Evolutionary conservation across 1,140 invertebrate species (phyloP), one percentile per base, ranked within the genome.

Genomic region (Rhopalosiphum padi): DNA sequence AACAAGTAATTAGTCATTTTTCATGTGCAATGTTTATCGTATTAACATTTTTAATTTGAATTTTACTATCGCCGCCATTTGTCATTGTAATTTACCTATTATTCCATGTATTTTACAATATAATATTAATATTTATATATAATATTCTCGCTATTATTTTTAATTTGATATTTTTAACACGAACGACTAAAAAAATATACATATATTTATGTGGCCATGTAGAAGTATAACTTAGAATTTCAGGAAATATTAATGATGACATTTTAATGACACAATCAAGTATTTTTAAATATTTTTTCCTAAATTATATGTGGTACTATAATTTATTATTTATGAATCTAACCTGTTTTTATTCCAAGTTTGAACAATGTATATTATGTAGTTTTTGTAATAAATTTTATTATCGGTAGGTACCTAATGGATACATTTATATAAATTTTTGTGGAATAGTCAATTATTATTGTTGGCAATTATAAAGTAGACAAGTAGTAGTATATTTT

Each of bases 181-280:
- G 8, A 11, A 11, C 46, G 46, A 46, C 46, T 46, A 46, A 30
- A 68, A 68, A 60, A 11, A 77, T n/a, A 77, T 77, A 77, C n/a
- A 18, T n/a, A 30, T 60, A 35, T 77, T 60, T 25, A 60, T 68
- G 30, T 68, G 30, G 11, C 3, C n/a, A n/a, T n/a, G 30, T 77
- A 37, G 22, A 43, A 25, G 8, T 43, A 37, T 2, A 43, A 21
- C 23, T 51, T 51, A 18, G 48, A 43, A 85, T 85, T 85, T 85
- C 83, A 85, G 41, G 23, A 85, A 85, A 85, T 85, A 85, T 43
- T 23, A 37, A 37, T 41, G 2, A 41, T 43, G 82, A 22, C 35
- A 83, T 83, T 83, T 86, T 86, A 86, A 86, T 46, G 41, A 86
- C 25, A 86, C 41, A 86, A 1, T 77, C 60, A 77, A 77, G 60